These are phyloP conservation scores for Mycteria americana DNA, from an alignment of 2,797 vertebrate genomes.

Conservation along the genomic window DNA sequence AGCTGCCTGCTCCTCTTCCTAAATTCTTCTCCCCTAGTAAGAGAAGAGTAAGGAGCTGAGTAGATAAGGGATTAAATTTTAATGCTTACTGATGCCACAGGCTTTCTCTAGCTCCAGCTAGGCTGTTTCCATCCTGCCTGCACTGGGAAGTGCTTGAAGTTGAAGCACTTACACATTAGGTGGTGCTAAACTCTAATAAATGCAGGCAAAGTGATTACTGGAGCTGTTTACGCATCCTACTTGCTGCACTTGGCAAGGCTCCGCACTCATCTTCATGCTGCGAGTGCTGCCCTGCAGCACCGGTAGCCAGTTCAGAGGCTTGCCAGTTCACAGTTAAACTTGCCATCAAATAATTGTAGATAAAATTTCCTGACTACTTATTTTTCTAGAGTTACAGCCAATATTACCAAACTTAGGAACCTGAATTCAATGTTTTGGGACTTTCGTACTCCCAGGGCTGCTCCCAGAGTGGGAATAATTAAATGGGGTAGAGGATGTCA, in stretches of 20 bases:
- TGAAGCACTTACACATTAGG: slow-evolving; percentile 42
- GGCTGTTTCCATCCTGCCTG: not conserved
- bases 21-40: not conserved
- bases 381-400: not conserved
- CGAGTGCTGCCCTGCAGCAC: not conserved
- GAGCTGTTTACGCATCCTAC: not conserved
- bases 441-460: not conserved
- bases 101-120: not conserved
- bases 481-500: not conserved
- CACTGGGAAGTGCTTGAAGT: not conserved
- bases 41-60: not conserved
- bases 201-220: not conserved
- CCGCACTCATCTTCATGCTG: not conserved
- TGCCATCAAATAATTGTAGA: not conserved
- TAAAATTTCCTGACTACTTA: not conserved
- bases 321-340: not conserved
- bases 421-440: not conserved
- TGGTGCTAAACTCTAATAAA: slow-evolving; percentile 64
- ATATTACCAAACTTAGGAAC: not conserved
- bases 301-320: not conserved
- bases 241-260: not conserved
- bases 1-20: not conserved
- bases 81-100: not conserved
- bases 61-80: not conserved
- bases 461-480: not conserved